phyloP scores from a whole-genome alignment of 2,797 vertebrate genomes.

The Paratrypauchen microcephalus region DNA sequence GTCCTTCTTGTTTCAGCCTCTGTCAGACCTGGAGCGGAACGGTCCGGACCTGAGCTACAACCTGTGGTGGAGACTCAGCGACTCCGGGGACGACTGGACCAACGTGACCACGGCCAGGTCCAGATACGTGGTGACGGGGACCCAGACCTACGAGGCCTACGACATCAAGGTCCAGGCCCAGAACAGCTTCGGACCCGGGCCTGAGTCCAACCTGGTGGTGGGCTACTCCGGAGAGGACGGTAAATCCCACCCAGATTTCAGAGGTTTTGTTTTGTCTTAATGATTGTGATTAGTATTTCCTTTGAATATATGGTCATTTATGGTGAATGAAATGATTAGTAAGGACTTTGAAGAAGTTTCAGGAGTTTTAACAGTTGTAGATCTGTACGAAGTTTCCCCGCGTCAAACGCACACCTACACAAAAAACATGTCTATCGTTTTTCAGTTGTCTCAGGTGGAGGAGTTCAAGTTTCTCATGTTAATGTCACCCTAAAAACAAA shows the following conservation, averaged over 20 bases:
- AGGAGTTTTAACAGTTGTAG: no score
- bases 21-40: slow-evolving; percentile 84
- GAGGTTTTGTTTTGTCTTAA: no score
- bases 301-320: no score
- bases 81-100: slow-evolving; percentile 82
- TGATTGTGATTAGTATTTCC: no score
- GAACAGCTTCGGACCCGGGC: slow-evolving; percentile 89
- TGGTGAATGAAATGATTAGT: no score
- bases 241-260: slow-evolving; percentile 67
- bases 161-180: slow-evolving; percentile 92
- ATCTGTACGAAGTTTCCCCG: no score
- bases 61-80: slow-evolving; percentile 86
- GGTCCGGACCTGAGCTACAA: slow-evolving; percentile 88
- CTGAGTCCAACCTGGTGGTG: slow-evolving; percentile 82
- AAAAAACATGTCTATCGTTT: no score
- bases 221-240: slow-evolving; percentile 95
- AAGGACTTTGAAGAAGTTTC: no score
- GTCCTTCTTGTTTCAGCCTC: slow-evolving; percentile 58
- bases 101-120: slow-evolving; percentile 78
- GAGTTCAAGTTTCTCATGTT: no score
- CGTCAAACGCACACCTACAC: no score
- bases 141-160: slow-evolving; percentile 88
- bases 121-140: slow-evolving; percentile 82
- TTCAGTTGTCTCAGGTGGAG: no score
- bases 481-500: no score